A percentile compares a stretch with the other conserved stretches of the same genome.
Conservation (phyloP, 2,888 invertebrate genomes). For the Octodonta nipae region DNA sequence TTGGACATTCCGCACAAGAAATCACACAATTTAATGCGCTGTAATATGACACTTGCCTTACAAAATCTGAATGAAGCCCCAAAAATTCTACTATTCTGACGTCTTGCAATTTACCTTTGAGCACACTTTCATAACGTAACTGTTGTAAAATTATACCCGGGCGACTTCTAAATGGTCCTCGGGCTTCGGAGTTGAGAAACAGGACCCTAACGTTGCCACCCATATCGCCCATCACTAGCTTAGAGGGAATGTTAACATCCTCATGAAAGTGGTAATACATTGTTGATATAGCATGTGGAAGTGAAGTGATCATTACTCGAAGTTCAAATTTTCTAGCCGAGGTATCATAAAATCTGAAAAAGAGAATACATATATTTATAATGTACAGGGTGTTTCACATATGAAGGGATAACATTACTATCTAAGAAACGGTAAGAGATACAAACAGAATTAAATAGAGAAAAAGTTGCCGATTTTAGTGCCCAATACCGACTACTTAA, state of each 20-base stretch:
- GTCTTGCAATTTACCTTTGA: slow-evolving; percentile 23
- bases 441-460: too few relatives aligned
- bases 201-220: slow-evolving; percentile 56
- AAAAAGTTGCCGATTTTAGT: too few relatives aligned
- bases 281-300: slow-evolving; percentile 43
- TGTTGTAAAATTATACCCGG: slow-evolving; percentile 46
- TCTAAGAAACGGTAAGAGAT: too few relatives aligned
- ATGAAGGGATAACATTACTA: too few relatives aligned
- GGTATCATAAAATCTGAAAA: slow-evolving; percentile 65
- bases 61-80: slow-evolving; percentile 21
- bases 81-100: slow-evolving; percentile 17
- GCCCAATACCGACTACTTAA: too few relatives aligned
- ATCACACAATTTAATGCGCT: slow-evolving; percentile 51
- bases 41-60: slow-evolving; percentile 57
- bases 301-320: slow-evolving; percentile 53
- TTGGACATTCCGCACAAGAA: slow-evolving; percentile 39
- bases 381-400: too few relatives aligned
- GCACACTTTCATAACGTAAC: slow-evolving; percentile 40
- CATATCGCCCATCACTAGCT: slow-evolving; percentile 60
- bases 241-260: slow-evolving; percentile 44
- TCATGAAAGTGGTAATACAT: slow-evolving; percentile 50
- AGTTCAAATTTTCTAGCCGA: slow-evolving; percentile 60
- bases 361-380: too few relatives aligned
- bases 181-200: slow-evolving; percentile 45
- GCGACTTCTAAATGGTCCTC: slow-evolving; percentile 59